Percentiles rank a stretch among this genome's conserved stretches.
Conservation (phyloP, 2,888 invertebrate species). For the Drosophila emarginata region DNA sequence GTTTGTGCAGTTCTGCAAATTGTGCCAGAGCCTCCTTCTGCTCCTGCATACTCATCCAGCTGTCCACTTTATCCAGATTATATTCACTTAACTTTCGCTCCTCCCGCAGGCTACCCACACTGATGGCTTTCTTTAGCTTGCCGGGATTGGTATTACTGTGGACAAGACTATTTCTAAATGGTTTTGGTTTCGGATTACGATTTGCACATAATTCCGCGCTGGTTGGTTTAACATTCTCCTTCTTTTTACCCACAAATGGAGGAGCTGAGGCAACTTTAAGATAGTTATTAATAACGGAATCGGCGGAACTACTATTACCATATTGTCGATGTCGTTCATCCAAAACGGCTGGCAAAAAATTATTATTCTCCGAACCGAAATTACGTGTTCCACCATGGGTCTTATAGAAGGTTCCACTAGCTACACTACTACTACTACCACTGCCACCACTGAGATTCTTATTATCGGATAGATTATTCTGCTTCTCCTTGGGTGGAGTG, state of each 20-base stretch:
- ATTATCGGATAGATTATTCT: conserved; percentile 78
- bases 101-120: conserved; percentile 73
- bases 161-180: conserved; percentile 17
- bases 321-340: conserved; percentile 55
- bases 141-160: conserved; percentile 6
- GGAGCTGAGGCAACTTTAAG: conserved; percentile 74
- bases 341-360: conserved; percentile 61
- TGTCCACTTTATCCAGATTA: conserved; percentile 82
- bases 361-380: conserved; percentile 66
- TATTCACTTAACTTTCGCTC: conserved; percentile 81
- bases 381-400: conserved; percentile 40
- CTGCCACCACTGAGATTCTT: conserved; percentile 47
- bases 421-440: not conserved
- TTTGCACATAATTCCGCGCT: conserved; percentile 37
- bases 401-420: conserved; percentile 11
- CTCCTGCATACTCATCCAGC: conserved; percentile 82
- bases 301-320: conserved; percentile 59
- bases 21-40: conserved; percentile 47
- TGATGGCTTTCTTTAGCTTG: conserved; percentile 70
- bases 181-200: conserved; percentile 39
- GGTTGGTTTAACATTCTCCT: conserved; percentile 74
- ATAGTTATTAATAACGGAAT: conserved; percentile 81
- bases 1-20: conserved; percentile 56
- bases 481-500: conserved; percentile 67
- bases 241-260: conserved; percentile 75